Evolutionary conservation across 2,888 invertebrate genomes (phyloP).

Genomic region (Nephrotoma appendiculata): DNA sequence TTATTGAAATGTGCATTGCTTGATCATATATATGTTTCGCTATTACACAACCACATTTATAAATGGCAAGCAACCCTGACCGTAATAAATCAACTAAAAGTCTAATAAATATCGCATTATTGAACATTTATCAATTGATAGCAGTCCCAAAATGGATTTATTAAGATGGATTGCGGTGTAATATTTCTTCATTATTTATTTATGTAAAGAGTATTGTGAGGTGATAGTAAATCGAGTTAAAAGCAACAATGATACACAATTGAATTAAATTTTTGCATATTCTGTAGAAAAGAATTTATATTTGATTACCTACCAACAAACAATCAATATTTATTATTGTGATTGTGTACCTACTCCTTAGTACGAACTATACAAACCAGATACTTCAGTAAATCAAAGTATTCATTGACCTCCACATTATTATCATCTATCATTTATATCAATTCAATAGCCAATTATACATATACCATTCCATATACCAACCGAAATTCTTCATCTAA

Average conservation of each 20-base stretch:
- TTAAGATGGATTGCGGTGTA: constrained; percentile 2
- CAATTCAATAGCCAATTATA: too few relatives aligned
- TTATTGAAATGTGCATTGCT: not conserved
- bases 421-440: too few relatives aligned
- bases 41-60: not conserved
- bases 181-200: not conserved
- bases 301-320: too few relatives aligned
- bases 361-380: too few relatives aligned
- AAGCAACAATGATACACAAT: not conserved
- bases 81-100: not conserved
- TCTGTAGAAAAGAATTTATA: too few relatives aligned
- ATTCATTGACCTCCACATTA: too few relatives aligned
- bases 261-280: too few relatives aligned
- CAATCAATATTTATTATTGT: too few relatives aligned
- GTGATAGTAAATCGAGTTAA: not conserved
- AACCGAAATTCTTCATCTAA: not conserved
- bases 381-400: too few relatives aligned
- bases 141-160: constrained; percentile 2
- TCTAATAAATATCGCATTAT: constrained; percentile 4
- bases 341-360: too few relatives aligned
- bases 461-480: too few relatives aligned
- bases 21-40: not conserved
- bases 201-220: not conserved
- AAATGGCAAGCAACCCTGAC: not conserved
- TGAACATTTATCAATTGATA: constrained; percentile 2